These are phyloP conservation scores for Lepilemur ruficaudatus DNA, from an alignment of 2,797 vertebrate genomes.

Conservation along the genomic window DNA sequence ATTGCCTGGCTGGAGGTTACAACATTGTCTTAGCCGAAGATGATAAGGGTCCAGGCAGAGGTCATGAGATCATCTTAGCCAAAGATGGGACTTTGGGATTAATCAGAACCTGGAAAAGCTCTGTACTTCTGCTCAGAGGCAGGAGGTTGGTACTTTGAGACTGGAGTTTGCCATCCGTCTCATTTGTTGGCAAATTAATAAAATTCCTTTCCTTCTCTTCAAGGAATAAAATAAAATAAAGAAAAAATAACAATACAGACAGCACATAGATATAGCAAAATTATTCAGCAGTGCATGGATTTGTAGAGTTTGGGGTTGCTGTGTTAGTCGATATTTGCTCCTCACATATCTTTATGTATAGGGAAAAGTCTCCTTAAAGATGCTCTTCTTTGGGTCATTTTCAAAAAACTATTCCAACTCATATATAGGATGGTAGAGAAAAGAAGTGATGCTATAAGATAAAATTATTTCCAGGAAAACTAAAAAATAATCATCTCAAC, in stretches of 20 bases:
- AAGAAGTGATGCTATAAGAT: neutral
- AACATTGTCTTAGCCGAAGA: no score
- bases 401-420: neutral
- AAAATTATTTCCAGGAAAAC: neutral
- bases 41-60: no score
- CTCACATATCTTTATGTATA: neutral
- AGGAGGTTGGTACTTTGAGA: no score
- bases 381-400: neutral
- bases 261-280: neutral
- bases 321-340: neutral
- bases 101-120: no score
- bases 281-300: neutral
- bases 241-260: neutral
- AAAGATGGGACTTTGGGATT: no score
- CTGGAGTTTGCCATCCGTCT: no score
- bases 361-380: neutral
- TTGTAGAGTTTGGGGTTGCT: neutral
- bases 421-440: neutral
- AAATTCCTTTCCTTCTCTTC: no score
- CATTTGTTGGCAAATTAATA: no score
- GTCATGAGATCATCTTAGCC: no score
- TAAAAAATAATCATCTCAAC: neutral
- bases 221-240: neutral
- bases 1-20: no score
- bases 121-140: no score